Conservation (phyloP, 2,797 vertebrate genomes). For the Eulemur albifrons region DNA sequence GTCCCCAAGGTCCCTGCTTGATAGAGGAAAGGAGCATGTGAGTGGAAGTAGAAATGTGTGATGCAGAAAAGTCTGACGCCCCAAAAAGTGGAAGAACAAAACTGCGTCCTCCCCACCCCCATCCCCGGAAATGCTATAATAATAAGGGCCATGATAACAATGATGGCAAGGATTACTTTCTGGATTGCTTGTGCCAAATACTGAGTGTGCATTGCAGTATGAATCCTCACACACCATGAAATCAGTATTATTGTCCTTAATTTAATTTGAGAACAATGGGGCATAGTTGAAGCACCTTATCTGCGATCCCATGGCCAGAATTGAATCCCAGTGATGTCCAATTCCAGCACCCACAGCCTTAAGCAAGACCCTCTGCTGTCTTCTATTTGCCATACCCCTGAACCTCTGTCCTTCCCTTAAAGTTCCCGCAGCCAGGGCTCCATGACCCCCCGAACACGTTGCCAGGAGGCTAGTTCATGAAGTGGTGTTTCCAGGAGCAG, state of each 20-base stretch:
- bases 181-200: not conserved
- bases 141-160: not conserved
- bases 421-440: not conserved
- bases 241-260: not conserved
- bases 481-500: not conserved
- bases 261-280: not conserved
- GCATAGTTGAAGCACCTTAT: not conserved
- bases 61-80: not conserved
- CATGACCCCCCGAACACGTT: not conserved
- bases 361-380: not conserved
- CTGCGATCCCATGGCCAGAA: not conserved
- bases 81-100: not conserved
- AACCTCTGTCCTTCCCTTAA: not conserved
- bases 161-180: not conserved
- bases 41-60: not conserved
- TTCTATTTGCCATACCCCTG: not conserved
- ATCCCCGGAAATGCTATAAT: not conserved
- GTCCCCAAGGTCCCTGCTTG: not conserved
- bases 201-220: not conserved
- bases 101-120: not conserved
- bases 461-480: not conserved
- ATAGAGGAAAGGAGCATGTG: not conserved
- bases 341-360: not conserved
- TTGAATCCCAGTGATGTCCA: not conserved
- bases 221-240: not conserved